phyloP scores from a whole-genome alignment of 2,797 vertebrate species.

The Miichthys miiuy region DNA sequence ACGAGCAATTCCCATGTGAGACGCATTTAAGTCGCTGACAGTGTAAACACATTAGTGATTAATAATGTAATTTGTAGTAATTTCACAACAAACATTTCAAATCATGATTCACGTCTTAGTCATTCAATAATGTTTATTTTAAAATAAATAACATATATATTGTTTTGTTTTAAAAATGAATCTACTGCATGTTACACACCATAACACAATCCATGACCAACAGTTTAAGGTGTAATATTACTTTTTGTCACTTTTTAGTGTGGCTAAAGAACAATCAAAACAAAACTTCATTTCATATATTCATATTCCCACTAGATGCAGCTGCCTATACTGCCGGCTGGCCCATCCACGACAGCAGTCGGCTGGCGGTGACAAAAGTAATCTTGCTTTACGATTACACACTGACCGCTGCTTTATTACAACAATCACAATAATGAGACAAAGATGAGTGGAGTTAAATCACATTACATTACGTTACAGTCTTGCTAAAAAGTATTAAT shows the following conservation, averaged over 20 bases:
- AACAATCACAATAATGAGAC: background rate
- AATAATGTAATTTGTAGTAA: background rate
- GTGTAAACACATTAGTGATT: background rate
- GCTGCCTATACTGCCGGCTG: background rate
- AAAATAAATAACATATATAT: background rate
- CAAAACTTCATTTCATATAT: conserved; percentile 19
- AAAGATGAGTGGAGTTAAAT: background rate
- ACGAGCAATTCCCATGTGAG: background rate
- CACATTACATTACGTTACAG: background rate
- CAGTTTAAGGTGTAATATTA: conserved; percentile 6
- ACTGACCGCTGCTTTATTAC: background rate
- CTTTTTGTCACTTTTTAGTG: conserved; percentile 25
- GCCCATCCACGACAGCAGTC: no score
- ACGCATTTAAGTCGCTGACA: background rate
- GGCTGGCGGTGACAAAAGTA: background rate
- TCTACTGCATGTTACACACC: background rate
- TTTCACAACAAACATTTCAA: background rate
- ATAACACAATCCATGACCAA: background rate
- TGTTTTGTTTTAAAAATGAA: background rate
- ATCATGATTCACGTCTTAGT: no score
- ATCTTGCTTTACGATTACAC: conserved; percentile 18
- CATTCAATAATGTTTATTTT: no score
- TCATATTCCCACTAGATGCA: conserved; percentile 19
- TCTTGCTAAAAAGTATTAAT: background rate
- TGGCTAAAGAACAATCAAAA: conserved; percentile 36